Evolutionary conservation across 2,888 invertebrate species (phyloP).

Genomic region (Gnatocerus cornutus): DNA sequence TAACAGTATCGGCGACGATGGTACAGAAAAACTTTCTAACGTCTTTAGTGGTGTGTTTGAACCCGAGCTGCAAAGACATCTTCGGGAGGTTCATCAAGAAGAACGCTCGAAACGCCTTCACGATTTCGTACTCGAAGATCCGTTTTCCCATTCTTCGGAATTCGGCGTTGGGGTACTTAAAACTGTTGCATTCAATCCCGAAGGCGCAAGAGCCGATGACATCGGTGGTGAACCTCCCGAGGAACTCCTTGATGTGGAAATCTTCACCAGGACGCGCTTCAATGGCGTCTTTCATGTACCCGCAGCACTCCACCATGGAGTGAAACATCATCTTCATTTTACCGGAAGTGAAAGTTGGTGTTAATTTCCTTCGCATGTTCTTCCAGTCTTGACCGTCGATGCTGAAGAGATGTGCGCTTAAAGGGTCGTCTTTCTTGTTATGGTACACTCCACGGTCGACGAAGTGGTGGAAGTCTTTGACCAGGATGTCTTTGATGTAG

Average conservation of each 20-base stretch:
- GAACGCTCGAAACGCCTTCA: constrained; percentile 44
- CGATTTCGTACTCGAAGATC: constrained; percentile 59
- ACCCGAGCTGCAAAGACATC: constrained; percentile 49
- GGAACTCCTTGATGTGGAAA: constrained; percentile 68
- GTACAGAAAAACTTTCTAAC: constrained; percentile 59
- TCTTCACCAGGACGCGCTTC: constrained; percentile 40
- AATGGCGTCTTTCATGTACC: constrained; percentile 58
- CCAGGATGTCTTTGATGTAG: constrained; percentile 58
- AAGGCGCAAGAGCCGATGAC: constrained; percentile 76
- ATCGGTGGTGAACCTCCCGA: constrained; percentile 75
- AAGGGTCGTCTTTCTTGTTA: constrained; percentile 56
- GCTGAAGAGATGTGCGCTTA: constrained; percentile 58
- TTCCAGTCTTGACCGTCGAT: constrained; percentile 68
- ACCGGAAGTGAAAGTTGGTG: constrained; percentile 54
- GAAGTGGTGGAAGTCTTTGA: constrained; percentile 62
- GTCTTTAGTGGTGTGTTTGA: constrained; percentile 51
- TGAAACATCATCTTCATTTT: constrained; percentile 70
- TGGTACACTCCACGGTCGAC: constrained; percentile 58
- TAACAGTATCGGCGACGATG: constrained; percentile 59
- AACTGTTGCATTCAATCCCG: constrained; percentile 71
- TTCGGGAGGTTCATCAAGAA: constrained; percentile 52
- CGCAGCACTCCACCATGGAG: constrained; percentile 67
- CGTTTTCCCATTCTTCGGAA: constrained; percentile 64
- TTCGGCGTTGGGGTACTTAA: constrained; percentile 51
- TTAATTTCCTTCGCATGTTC: constrained; percentile 70